A percentile compares a stretch with the other conserved stretches of the same genome.
phyloP scores from a whole-genome alignment of 1,140 invertebrate species.

The Muscidifurax raptorellus region DNA sequence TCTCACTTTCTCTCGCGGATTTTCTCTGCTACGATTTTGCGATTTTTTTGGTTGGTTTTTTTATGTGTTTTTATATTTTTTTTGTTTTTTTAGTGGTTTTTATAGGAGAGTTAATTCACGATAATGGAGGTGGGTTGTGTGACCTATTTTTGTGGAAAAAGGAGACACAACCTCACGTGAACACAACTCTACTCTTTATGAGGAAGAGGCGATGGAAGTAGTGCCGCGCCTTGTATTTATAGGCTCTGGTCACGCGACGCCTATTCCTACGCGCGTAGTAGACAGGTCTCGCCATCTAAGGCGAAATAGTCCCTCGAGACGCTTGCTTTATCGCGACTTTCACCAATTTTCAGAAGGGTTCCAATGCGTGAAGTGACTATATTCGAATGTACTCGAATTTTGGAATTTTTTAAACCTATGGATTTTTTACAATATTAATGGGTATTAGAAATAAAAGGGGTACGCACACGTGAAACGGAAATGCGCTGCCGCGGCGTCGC shows the following conservation, averaged over 20 bases:
- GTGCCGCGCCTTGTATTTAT: conserved; percentile 70
- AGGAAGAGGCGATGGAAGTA: conserved; percentile 77
- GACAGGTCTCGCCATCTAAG: conserved; percentile 35
- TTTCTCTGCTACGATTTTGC: conserved; percentile 72
- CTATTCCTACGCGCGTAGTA: conserved; percentile 36
- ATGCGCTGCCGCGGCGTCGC: conserved; percentile 12
- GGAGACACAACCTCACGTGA: conserved; percentile 79
- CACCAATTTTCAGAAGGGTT: too few species aligned
- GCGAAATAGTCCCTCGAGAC: conserved; percentile 29
- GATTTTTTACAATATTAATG: not conserved
- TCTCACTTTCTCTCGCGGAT: conserved; percentile 57
- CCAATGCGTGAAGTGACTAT: too few species aligned
- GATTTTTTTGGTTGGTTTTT: conserved; percentile 73
- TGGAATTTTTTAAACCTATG: not conserved
- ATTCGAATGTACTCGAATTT: not conserved
- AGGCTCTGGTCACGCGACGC: conserved; percentile 57
- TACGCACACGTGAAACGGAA: conserved; percentile 39
- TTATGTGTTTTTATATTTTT: conserved; percentile 74
- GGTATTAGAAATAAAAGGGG: not conserved
- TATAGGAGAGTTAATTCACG: conserved; percentile 86
- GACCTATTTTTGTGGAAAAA: conserved; percentile 78
- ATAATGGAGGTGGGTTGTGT: conserved; percentile 86
- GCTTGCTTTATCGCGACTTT: too few species aligned
- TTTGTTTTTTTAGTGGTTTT: conserved; percentile 80
- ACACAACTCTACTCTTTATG: conserved; percentile 78